Percentiles rank a stretch among this genome's conserved stretches.
phyloP scores from a whole-genome alignment of 2,113 vertebrate genomes.

The Geothlypis trichas region DNA sequence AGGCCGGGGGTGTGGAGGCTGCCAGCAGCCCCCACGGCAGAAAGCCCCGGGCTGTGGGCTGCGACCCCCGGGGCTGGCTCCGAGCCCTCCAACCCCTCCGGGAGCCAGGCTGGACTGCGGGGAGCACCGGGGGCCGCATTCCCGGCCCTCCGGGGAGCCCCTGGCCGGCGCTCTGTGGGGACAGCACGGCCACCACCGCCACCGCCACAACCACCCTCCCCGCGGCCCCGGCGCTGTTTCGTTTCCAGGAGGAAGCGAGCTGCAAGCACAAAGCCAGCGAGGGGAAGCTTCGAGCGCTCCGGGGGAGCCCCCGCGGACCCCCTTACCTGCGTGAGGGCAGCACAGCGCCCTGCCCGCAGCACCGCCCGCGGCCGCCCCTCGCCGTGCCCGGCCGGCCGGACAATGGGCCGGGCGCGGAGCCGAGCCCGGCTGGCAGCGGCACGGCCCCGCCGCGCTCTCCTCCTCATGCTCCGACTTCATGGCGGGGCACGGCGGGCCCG shows the following conservation, averaged over 20 bases:
- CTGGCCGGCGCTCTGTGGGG: neutral
- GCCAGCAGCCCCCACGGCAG: rapidly evolving
- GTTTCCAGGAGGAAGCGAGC: conserved; percentile 14
- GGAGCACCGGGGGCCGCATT: neutral
- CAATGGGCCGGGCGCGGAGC: neutral
- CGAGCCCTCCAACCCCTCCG: neutral
- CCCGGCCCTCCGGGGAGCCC: neutral
- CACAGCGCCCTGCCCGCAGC: neutral
- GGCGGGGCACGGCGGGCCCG: neutral
- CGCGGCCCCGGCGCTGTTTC: neutral
- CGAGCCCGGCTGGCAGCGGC: neutral
- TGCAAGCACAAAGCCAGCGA: neutral
- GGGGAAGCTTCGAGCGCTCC: neutral
- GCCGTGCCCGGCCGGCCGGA: neutral
- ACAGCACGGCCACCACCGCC: neutral
- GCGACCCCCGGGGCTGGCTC: neutral
- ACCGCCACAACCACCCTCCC: neutral
- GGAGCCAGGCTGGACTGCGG: neutral
- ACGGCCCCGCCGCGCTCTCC: conserved; percentile 75
- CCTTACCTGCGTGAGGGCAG: conserved; percentile 2
- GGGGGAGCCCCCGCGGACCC: no score
- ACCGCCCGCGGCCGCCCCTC: neutral
- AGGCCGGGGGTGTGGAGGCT: neutral
- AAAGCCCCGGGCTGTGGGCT: rapidly evolving
- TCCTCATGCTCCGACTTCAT: conserved; percentile 76